Percentiles rank a stretch among this genome's conserved stretches.
Evolutionary conservation across 2,113 vertebrate genomes (phyloP).

Genomic region (Ochotona princeps): DNA sequence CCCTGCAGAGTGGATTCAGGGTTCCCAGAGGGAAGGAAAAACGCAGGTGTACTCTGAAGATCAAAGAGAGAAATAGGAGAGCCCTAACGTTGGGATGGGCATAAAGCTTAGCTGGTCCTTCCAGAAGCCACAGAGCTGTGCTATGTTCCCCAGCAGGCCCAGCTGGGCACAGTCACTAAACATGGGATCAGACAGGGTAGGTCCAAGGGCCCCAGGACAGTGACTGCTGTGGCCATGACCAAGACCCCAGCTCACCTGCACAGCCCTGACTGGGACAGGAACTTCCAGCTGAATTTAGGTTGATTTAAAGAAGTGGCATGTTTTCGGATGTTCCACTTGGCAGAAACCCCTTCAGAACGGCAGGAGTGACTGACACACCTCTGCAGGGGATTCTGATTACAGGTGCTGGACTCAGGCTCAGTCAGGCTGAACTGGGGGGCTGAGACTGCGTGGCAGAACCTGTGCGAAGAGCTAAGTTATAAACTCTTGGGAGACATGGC

Average conservation of each 20-base stretch:
- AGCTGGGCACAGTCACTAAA: background rate
- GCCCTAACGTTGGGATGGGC: background rate
- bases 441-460: accelerated
- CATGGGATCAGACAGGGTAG: background rate
- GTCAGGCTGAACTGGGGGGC: background rate
- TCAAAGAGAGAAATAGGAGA: background rate
- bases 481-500: background rate
- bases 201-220: background rate
- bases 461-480: background rate
- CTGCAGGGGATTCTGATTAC: background rate
- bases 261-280: no score
- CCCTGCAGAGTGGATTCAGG: background rate
- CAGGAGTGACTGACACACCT: background rate
- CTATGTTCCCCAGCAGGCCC: background rate
- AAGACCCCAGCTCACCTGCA: background rate
- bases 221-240: background rate
- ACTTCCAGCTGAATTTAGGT: background rate
- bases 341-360: no score
- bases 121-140: no score
- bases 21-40: background rate
- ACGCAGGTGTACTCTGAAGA: background rate
- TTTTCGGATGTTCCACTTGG: background rate
- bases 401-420: background rate
- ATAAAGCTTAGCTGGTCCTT: background rate
- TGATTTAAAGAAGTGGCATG: background rate